Conservation (phyloP, 2,888 invertebrate species). For the Cantharis lateralis region DNA sequence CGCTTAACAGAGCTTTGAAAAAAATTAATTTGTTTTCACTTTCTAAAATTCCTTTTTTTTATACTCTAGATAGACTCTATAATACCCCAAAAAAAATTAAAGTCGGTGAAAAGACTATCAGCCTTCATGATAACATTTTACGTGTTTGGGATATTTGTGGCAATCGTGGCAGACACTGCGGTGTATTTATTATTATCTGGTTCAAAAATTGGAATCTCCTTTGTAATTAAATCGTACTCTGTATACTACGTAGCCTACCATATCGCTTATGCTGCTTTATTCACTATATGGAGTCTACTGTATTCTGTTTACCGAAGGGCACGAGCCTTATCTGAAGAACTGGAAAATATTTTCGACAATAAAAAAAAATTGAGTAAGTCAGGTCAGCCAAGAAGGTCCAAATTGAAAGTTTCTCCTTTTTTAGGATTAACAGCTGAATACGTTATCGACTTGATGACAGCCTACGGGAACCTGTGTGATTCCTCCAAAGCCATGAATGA, state of each 20-base stretch:
- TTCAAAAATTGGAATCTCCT: neutral
- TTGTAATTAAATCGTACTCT: neutral
- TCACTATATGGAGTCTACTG: neutral
- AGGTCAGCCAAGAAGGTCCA: neutral
- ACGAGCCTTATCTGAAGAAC: neutral
- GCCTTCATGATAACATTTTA: neutral
- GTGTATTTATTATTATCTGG: neutral
- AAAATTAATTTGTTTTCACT: too few species aligned
- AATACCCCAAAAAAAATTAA: neutral
- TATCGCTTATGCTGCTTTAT: neutral
- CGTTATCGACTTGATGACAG: neutral
- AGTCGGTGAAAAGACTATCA: neutral
- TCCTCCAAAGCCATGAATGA: neutral
- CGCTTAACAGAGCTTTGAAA: neutral
- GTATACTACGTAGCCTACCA: neutral
- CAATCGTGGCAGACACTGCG: neutral
- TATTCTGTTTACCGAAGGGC: neutral
- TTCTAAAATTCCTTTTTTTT: neutral
- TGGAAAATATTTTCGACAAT: neutral
- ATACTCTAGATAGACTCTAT: neutral
- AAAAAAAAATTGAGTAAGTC: too few species aligned
- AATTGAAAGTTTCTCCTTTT: neutral
- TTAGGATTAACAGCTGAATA: neutral
- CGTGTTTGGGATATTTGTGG: neutral
- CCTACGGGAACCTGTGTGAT: neutral